A percentile compares a stretch with the other conserved stretches of the same genome.
Evolutionary conservation across 1,140 invertebrate genomes (phyloP).

Genomic region (Bombus superbus): DNA sequence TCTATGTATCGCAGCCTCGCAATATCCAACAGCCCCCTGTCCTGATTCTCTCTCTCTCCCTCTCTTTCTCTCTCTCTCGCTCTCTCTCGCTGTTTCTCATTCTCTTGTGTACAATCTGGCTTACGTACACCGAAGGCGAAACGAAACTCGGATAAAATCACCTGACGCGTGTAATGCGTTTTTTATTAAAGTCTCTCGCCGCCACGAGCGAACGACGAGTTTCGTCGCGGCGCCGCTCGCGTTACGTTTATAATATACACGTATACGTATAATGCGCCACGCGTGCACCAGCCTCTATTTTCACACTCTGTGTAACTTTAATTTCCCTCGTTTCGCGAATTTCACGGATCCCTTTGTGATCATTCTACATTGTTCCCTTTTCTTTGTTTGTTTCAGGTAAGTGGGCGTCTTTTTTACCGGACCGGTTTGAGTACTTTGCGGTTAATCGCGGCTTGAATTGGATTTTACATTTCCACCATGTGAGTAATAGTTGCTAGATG

Average conservation of each 20-base stretch:
- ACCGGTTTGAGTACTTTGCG: not conserved
- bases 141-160: slow-evolving; percentile 74
- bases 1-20: slow-evolving; percentile 59
- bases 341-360: not conserved
- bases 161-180: slow-evolving; percentile 78
- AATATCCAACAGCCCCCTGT: slow-evolving; percentile 59
- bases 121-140: slow-evolving; percentile 68
- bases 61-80: not conserved
- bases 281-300: not conserved
- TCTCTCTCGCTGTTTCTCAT: slow-evolving; percentile 16
- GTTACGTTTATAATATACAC: slow-evolving; percentile 44
- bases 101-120: slow-evolving; percentile 62
- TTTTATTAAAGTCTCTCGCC: slow-evolving; percentile 74
- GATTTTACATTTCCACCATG: not conserved
- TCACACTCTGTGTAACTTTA: not conserved
- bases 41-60: not conserved
- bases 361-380: not conserved
- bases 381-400: slow-evolving; percentile 56
- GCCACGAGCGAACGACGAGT: not conserved
- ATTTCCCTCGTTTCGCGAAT: slow-evolving; percentile 25
- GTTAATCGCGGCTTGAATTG: not conserved
- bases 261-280: not conserved
- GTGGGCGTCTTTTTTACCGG: slow-evolving; percentile 8
- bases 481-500: not conserved
- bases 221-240: slow-evolving; percentile 4